Conservation (phyloP, 2,113 vertebrate genomes). For the Plestiodon gilberti region DNA sequence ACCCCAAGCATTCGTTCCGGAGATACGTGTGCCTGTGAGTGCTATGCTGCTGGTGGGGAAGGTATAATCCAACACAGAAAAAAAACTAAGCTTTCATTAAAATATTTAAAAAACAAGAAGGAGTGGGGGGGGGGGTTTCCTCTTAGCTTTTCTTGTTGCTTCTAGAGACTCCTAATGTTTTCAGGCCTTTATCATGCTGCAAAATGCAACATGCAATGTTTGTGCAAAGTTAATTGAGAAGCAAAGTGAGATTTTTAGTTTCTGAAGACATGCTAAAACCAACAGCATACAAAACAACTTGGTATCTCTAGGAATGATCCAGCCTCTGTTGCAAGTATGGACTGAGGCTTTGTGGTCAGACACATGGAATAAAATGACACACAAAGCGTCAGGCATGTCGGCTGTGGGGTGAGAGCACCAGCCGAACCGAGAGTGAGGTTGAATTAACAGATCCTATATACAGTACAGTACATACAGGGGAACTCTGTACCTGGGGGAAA, state of each 20-base stretch:
- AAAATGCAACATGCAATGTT: not conserved
- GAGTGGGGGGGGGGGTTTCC: too few relatives aligned
- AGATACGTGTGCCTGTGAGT: not conserved
- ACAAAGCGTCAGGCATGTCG: constrained; percentile 4
- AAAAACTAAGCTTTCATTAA: not conserved
- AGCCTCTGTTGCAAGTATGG: not conserved
- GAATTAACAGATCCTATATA: not conserved
- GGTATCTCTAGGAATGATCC: not conserved
- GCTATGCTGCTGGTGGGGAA: not conserved
- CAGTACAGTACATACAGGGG: too few relatives aligned
- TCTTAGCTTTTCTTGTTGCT: not conserved
- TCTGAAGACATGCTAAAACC: not conserved
- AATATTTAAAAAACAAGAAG: not conserved
- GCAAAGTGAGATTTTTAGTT: not conserved
- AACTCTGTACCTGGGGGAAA: not conserved
- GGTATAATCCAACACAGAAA: not conserved
- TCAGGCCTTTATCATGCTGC: not conserved
- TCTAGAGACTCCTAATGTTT: not conserved
- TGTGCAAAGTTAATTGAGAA: not conserved
- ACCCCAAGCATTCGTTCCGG: not conserved
- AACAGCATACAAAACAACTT: not conserved
- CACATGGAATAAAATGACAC: not conserved
- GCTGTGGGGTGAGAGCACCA: not conserved
- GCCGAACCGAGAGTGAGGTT: not conserved
- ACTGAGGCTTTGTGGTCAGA: not conserved